Percentiles rank a stretch among this genome's conserved stretches.
Evolutionary conservation across 2,113 vertebrate genomes (phyloP).

Genomic region (Erythrocercus mccallii): DNA sequence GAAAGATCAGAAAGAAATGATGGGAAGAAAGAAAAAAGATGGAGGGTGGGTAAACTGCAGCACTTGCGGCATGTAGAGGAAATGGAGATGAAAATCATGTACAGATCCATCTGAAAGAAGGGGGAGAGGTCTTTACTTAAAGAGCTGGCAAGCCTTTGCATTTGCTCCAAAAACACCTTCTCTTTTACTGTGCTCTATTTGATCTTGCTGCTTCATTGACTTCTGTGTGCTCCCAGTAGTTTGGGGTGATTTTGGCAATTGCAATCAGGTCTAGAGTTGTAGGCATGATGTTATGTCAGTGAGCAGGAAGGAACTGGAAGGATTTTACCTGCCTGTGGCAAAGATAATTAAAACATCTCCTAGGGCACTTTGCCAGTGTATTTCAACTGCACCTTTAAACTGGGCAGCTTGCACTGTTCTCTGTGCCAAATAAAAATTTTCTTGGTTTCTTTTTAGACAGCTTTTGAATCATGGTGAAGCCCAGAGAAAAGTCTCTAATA

Average conservation of each 20-base stretch:
- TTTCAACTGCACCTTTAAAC: conserved; percentile 17
- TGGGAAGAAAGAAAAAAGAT: background rate
- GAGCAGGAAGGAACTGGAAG: background rate
- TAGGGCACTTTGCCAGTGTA: background rate
- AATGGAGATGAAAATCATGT: background rate
- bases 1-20: background rate
- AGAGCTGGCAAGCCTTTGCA: background rate
- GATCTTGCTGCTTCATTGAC: background rate
- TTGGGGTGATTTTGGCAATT: background rate
- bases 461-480: background rate
- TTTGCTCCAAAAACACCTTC: background rate
- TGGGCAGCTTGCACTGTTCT: background rate
- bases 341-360: background rate
- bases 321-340: conserved; percentile 18
- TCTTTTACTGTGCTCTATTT: background rate
- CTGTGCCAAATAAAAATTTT: conserved; percentile 23
- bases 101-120: background rate
- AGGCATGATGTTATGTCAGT: background rate
- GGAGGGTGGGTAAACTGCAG: background rate
- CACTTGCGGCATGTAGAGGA: background rate
- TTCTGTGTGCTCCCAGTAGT: background rate
- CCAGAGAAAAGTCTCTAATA: background rate
- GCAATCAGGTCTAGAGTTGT: background rate
- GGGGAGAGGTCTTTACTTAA: background rate
- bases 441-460: conserved; percentile 2